A percentile compares a stretch with the other conserved stretches of the same genome.
Evolutionary conservation across 2,888 invertebrate genomes (phyloP).

Genomic region (Horisme vitalbata): DNA sequence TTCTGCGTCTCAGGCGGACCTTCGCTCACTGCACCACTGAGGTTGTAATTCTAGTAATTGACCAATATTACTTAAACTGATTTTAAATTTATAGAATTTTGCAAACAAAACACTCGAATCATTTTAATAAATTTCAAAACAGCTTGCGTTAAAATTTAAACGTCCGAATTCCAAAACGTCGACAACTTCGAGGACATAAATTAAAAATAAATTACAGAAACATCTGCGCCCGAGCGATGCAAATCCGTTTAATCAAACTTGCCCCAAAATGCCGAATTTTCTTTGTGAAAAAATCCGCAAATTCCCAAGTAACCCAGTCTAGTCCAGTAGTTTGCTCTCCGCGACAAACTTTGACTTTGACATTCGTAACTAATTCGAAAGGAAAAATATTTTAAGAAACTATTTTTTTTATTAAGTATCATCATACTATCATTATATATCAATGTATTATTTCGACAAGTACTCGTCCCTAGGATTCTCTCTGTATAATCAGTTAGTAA

Average conservation of each 20-base stretch:
- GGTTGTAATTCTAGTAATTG: too few relatives aligned
- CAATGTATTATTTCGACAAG: too few relatives aligned
- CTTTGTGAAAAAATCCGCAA: constrained; percentile 53
- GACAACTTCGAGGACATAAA: constrained; percentile 72
- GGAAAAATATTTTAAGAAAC: constrained; percentile 5
- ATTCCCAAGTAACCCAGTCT: not conserved
- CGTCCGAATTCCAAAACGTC: constrained; percentile 47
- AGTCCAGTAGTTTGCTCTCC: constrained; percentile 10
- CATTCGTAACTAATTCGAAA: not conserved
- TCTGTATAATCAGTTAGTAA: too few relatives aligned
- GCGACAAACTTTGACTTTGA: constrained; percentile 16
- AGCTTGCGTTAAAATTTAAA: constrained; percentile 20
- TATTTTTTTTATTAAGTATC: too few relatives aligned
- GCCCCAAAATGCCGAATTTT: constrained; percentile 31
- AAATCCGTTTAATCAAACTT: constrained; percentile 73
- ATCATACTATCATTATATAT: too few relatives aligned
- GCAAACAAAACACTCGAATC: constrained; percentile 4
- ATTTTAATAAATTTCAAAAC: constrained; percentile 15
- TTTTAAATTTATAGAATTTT: not conserved
- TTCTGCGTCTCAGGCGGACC: too few relatives aligned
- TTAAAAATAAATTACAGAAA: constrained; percentile 75
- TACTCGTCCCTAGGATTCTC: too few relatives aligned
- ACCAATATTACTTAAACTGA: too few relatives aligned
- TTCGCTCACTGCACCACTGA: too few relatives aligned
- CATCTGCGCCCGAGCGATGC: constrained; percentile 69